These are phyloP conservation scores for Amiota minor DNA, from an alignment of 2,888 invertebrate species.

Conservation along the genomic window DNA sequence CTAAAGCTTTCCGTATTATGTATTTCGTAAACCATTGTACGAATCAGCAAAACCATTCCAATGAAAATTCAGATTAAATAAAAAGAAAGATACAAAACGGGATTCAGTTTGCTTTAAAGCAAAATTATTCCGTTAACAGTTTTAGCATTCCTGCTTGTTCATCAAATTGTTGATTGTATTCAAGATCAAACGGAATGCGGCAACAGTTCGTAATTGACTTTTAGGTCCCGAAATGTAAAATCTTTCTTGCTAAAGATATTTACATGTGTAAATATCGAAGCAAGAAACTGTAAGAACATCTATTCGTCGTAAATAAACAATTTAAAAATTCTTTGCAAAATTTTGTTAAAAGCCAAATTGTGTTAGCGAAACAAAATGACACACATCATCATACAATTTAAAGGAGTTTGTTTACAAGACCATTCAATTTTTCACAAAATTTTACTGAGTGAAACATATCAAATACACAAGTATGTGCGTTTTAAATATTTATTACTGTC, in stretches of 20 bases:
- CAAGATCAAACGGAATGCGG: conserved; percentile 62
- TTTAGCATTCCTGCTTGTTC: conserved; percentile 12
- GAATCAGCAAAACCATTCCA: conserved; percentile 58
- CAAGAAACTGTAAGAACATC: background rate
- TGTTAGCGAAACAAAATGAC: conserved; percentile 38
- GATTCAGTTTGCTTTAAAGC: conserved; percentile 27
- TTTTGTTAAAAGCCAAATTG: background rate
- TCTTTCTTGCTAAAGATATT: conserved; percentile 30
- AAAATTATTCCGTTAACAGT: background rate
- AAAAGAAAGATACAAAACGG: too few relatives aligned
- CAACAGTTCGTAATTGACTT: conserved; percentile 49
- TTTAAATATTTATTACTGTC: conserved; percentile 64
- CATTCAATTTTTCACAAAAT: conserved; percentile 65
- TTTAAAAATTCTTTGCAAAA: background rate
- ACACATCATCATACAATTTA: conserved; percentile 8
- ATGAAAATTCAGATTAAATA: conserved; percentile 60
- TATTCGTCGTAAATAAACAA: conserved; percentile 9
- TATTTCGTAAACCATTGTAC: conserved; percentile 67
- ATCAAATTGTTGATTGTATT: conserved; percentile 32
- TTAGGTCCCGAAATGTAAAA: background rate
- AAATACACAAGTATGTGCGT: conserved; percentile 53
- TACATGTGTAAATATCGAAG: conserved; percentile 35
- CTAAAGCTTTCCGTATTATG: conserved; percentile 39
- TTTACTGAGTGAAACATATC: conserved; percentile 51
- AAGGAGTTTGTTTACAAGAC: conserved; percentile 24